Base-by-base conservation (phyloP, 2,888 invertebrate species). In the Trissolcus japonicus region DNA sequence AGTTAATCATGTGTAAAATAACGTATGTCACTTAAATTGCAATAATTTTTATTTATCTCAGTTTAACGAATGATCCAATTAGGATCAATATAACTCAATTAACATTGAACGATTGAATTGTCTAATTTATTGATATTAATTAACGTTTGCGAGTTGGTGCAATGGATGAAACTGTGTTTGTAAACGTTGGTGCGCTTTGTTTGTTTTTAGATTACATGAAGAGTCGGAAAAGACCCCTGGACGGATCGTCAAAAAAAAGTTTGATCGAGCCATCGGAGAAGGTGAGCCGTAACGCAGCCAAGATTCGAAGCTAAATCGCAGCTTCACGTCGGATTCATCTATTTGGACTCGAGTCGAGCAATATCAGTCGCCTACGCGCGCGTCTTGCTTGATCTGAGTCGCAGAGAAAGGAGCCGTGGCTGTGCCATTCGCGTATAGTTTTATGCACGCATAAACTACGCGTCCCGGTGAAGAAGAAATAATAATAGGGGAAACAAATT, bases 201-300 rank as follows among this genome's bases (percentile, higher is more conserved):
- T 80, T 82, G n/a, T 87, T 91, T 93, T 41, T 93, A 93, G 93
- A 93, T 91, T 93, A 91, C 90, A 90, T 93, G 92, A 92, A 92
- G 87, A 91, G 92, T 72, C 92, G 92, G 88, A 93, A 93, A 87
- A 91, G 92, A 87, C 87, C 91, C 86, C 88, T 91, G 80, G 90
- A 87, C 85, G 83, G 86, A 80, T 90, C 90, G 80, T 90, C 92
- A 88, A 91, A 90, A 86, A 87, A 86, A 81, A 85, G 82, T 76
- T 82, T 86, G 81, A 83, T 87, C 80, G 89, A 89, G 76, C 88
- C 89, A 79, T 89, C 90, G 80, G 87, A 88, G 82, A 90, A 90
- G 83, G 86, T 89, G 57, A 79, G 88, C 59, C 89, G 90, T 82
- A 88, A 88, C 81, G 85, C 89, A 79, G 88, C 89, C 78, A 87